These are phyloP conservation scores for Rhea pennata DNA, from an alignment of 2,113 vertebrate species.

Conservation along the genomic window DNA sequence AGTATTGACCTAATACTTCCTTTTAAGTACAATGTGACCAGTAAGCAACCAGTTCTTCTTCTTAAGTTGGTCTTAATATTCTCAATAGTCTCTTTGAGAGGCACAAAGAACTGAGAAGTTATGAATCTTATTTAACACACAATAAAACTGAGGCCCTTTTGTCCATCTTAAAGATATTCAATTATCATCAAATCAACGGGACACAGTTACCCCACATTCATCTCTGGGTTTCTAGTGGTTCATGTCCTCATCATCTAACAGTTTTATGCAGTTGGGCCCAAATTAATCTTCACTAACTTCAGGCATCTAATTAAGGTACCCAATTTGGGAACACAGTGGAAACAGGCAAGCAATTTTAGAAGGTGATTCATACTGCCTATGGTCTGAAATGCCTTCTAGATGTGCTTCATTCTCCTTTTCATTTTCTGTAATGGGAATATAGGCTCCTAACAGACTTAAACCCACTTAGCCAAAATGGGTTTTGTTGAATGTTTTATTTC, in stretches of 20 bases:
- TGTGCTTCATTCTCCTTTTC: neutral
- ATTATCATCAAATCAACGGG: neutral
- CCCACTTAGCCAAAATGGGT: rapidly evolving
- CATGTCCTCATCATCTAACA: neutral
- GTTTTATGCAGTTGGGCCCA: neutral
- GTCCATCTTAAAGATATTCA: neutral
- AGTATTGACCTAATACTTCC: neutral
- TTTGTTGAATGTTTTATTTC: neutral
- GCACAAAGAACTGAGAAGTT: neutral
- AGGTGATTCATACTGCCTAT: neutral
- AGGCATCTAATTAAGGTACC: neutral
- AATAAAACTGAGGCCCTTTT: neutral
- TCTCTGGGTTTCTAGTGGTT: neutral
- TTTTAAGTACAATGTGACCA: neutral
- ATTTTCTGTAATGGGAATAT: neutral
- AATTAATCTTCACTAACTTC: neutral
- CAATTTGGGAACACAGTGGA: neutral
- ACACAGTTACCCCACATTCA: rapidly evolving
- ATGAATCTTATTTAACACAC: neutral
- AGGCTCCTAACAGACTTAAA: neutral
- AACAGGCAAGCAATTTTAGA: neutral
- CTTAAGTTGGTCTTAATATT: neutral
- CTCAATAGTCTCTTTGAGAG: neutral
- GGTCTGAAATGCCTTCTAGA: neutral
- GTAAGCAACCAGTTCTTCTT: neutral